These are phyloP conservation scores for Dromas ardeola DNA, from an alignment of 2,113 vertebrate species.

Conservation along the genomic window DNA sequence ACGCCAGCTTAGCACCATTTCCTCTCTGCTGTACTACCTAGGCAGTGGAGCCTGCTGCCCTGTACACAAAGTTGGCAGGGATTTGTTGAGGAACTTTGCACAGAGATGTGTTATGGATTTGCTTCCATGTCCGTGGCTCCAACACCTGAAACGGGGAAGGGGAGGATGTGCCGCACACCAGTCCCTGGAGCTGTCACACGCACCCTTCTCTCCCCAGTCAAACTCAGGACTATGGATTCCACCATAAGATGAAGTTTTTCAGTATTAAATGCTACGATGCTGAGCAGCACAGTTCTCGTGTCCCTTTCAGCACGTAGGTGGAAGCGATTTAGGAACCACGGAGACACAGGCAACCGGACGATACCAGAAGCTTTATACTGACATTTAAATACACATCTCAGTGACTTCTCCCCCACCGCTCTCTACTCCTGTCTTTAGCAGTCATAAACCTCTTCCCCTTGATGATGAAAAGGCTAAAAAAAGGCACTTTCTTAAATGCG, in stretches of 20 bases:
- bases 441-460: neutral
- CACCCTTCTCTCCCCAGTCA: neutral
- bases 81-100: neutral
- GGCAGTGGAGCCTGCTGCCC: neutral
- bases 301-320: neutral
- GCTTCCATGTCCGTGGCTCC: neutral
- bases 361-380: neutral
- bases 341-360: neutral
- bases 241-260: neutral
- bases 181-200: too few species aligned
- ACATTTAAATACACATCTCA: neutral
- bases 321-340: neutral
- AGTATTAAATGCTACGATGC: neutral
- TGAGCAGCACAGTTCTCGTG: neutral
- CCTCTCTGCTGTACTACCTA: neutral
- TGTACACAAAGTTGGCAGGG: fast-evolving
- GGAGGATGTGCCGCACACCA: neutral
- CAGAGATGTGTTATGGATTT: neutral
- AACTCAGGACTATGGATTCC: neutral
- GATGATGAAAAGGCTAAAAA: neutral
- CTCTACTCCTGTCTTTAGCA: neutral
- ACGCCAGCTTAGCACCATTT: neutral
- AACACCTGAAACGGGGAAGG: neutral
- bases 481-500: neutral
- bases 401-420: neutral